Conservation (phyloP, 2,797 vertebrate species). For the Cossypha dichroa region DNA sequence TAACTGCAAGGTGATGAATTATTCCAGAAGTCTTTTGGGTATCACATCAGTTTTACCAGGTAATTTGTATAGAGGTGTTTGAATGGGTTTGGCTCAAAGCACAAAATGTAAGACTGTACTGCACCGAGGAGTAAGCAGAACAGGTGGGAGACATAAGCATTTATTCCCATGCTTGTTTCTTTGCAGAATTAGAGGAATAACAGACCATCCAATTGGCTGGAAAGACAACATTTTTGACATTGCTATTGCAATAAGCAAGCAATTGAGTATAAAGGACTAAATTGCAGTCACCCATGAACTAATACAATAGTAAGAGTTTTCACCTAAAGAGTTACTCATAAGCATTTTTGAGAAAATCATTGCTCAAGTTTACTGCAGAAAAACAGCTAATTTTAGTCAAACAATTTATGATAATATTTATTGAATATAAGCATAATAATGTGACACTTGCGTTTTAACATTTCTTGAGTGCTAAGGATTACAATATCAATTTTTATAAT, state of each 20-base stretch:
- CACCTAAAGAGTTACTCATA: not conserved
- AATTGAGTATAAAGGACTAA: not conserved
- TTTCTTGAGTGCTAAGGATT: not conserved
- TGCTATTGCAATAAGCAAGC: not conserved
- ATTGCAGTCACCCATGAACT: not conserved
- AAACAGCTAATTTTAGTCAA: not conserved
- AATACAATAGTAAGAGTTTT: not conserved
- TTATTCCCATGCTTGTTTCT: not conserved
- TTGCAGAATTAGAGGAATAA: not conserved
- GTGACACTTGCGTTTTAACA: not conserved
- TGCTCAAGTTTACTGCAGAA: not conserved
- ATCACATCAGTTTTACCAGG: not conserved
- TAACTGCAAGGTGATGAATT: not conserved
- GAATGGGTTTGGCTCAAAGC: not conserved
- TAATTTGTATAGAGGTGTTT: not conserved
- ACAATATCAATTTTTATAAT: not conserved
- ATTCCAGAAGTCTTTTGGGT: not conserved
- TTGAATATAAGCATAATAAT: not conserved
- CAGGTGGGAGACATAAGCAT: not conserved
- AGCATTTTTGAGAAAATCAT: not conserved
- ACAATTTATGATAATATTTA: not conserved
- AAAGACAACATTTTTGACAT: not conserved
- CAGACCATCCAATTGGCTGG: fast-evolving
- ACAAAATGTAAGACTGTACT: not conserved
- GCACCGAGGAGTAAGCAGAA: not conserved